phyloP scores from a whole-genome alignment of 35 echinoderm and acorn worm genomes.

The Eucidaris tribuloides region DNA sequence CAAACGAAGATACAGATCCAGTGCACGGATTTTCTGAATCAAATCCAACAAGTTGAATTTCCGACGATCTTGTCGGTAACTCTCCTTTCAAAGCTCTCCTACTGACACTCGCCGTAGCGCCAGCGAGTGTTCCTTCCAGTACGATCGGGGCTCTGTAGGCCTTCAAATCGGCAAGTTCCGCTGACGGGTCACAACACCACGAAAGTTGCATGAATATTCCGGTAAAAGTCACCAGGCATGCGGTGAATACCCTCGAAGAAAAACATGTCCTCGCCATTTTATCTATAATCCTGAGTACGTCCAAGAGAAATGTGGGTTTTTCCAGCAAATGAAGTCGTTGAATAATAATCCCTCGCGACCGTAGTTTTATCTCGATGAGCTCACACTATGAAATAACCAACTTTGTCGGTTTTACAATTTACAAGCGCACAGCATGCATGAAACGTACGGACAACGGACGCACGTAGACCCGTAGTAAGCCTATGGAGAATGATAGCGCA shows the following conservation, averaged over 20 bases:
- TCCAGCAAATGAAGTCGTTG: background rate
- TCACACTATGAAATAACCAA: too few relatives aligned
- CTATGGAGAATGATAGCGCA: too few relatives aligned
- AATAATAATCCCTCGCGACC: background rate
- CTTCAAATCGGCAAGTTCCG: slow-evolving; percentile 14
- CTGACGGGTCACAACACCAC: background rate
- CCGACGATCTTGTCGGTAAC: background rate
- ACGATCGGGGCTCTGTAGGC: slow-evolving; percentile 22
- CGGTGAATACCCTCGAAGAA: slow-evolving; percentile 17
- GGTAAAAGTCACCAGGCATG: slow-evolving; percentile 36
- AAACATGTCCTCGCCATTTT: slow-evolving; percentile 15
- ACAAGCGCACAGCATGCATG: too few relatives aligned
- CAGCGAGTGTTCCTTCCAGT: slow-evolving; percentile 10
- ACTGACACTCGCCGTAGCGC: background rate
- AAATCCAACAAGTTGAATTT: slow-evolving; percentile 4
- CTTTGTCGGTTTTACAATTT: too few relatives aligned
- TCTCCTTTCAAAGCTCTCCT: slow-evolving; percentile 5
- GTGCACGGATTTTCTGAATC: slow-evolving; percentile 6
- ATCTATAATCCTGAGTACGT: slow-evolving; percentile 30
- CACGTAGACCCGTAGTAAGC: too few relatives aligned
- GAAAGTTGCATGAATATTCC: slow-evolving; percentile 23
- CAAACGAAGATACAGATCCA: background rate
- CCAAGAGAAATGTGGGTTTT: background rate
- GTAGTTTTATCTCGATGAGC: too few relatives aligned
- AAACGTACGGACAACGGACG: too few relatives aligned